Evolutionary conservation across 1,140 invertebrate species (phyloP), one percentile per base, ranked within the genome.

Genomic region (Caenorhabditis remanei): DNA sequence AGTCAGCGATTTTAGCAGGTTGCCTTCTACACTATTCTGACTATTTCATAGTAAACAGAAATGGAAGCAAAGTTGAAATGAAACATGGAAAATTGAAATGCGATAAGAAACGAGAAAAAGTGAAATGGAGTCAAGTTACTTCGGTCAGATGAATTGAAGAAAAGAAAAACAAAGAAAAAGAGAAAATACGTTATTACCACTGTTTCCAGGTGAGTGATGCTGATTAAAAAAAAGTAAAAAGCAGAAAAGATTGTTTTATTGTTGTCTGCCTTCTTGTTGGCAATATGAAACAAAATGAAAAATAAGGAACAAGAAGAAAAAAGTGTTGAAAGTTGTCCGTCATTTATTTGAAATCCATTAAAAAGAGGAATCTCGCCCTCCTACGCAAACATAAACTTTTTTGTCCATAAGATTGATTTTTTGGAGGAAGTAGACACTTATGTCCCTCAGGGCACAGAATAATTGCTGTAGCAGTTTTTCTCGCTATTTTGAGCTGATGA

Each of bases 311-410:
- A n/a, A 53, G 50, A 53, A 32, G 9, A 53, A 53, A 71, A 65
- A 32, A 40, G 14, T 58, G 21, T 41, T 40, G 32, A 40, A 65
- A 71, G 65, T 71, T 71, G 40, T 71, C 65, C 4, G 43, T 71
- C 19, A 11, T 21, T 50, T 41, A 79, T 79, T 79, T 79, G 71
- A n/a, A 53, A 79, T 79, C 71, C 71, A 79, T 79, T 79, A 50
- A 71, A 79, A 71, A 4, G 67, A 71, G 46, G 19, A 21, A 63
- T 40, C 40, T 19, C 32, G 5, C 9, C 43, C 46, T 79, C 46
- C 71, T 79, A 79, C 43, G 71, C 71, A 79, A 79, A 79, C 46
- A 79, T 48, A 79, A 50, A 79, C 71, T 50, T 79, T 79, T 79
- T 79, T 14, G 7, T 4, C 13, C 19, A 24, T 53, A 79, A 24